Conservation (phyloP, 2,113 vertebrate species). For the Daboia siamensis region DNA sequence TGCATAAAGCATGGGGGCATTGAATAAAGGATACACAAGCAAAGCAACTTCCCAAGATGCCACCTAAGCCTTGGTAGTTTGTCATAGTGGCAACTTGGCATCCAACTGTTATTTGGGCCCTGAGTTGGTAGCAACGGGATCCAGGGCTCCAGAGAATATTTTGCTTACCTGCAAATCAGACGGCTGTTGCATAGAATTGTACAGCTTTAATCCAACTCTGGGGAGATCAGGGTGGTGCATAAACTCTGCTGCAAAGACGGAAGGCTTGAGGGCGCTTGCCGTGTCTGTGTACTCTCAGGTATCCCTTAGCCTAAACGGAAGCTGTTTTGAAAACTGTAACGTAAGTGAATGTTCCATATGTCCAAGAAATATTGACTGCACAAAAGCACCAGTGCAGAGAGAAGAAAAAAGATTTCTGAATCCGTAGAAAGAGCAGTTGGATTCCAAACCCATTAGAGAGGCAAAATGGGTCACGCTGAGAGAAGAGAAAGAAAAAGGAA, state of each 20-base stretch:
- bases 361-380: background rate
- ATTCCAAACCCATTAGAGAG: background rate
- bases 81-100: slow-evolving; percentile 26
- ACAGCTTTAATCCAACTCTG: slow-evolving; percentile 35
- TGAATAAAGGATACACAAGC: background rate
- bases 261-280: slow-evolving; percentile 15
- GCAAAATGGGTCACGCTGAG: background rate
- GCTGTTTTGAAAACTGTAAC: background rate
- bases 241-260: slow-evolving; percentile 45
- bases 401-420: background rate
- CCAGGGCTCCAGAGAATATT: slow-evolving; percentile 32
- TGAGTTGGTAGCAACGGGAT: slow-evolving; percentile 24
- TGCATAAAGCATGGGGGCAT: background rate
- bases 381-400: background rate
- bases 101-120: slow-evolving; percentile 30
- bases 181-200: slow-evolving; percentile 43
- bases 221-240: slow-evolving; percentile 47
- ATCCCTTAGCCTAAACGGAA: background rate
- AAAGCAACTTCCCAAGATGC: background rate
- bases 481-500: background rate
- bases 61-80: background rate
- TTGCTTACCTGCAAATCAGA: slow-evolving; percentile 28
- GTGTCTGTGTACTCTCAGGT: background rate
- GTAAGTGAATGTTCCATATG: background rate
- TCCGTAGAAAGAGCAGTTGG: background rate